Evolutionary conservation across 1,140 invertebrate genomes (phyloP), one percentile per base, ranked within the genome.

Genomic region (Panagrolaimus sp.): DNA sequence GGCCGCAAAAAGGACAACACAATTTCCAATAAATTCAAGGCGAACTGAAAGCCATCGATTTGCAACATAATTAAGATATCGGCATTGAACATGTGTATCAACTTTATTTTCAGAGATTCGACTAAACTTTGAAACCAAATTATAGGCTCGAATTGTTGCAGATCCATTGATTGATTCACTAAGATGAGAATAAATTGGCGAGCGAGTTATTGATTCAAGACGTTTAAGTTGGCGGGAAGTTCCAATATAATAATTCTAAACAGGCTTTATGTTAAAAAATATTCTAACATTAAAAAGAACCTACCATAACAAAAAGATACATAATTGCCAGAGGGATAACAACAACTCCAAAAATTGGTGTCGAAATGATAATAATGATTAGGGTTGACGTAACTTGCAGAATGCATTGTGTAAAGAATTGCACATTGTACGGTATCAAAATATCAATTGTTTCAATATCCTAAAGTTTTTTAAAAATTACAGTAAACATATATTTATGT

Each of bases 101-200:
- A 89, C 52, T 45, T 67, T 58, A 21, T 32, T 43, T 70, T 87
- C 81, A 12, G 83, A 86, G 66, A 85, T 78, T 9, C 71, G 52
- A n/a, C 85, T 84, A 73, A 89, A 89, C 55, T 84, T 75, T 1
- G 85, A 74, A 43, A 83, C 71, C 28, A 82, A 80, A 52, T 77
- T 70, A 73, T 85, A 89, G 0, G 88, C 88, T 69, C 88, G 74
- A 47, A 89, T 89, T 3, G 82, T 83, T 6, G 80, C 78, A 1
- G 83, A 76, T 1, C 87, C 87, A 14, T 81, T 46, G 14, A 72
- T 76, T 1, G 86, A 85, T 71, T 88, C 87, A 43, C 83, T 84
- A 69, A 88, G 87, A 76, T 87, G 86, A 38, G 83, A 85, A 68
- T 86, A 87, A 26, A 88, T 85, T 0, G 85, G 87, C 24, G 86